Evolutionary conservation across 2,113 vertebrate genomes (phyloP), one percentile per base, ranked within the genome.

Genomic region (Psittacula cyanocephala): DNA sequence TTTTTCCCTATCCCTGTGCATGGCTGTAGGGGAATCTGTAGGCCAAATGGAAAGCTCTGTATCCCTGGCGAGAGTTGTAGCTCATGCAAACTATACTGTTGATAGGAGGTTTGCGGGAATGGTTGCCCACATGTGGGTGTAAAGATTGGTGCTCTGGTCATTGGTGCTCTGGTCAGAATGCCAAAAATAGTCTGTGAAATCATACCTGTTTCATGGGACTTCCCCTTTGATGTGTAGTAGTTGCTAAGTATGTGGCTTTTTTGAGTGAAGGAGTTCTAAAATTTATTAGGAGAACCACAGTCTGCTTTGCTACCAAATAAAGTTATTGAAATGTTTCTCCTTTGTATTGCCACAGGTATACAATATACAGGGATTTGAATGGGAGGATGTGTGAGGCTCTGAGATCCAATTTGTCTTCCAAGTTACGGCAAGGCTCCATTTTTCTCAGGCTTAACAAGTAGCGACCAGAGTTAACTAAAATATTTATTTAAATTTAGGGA

Each of bases 401-500:
- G 86, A 92, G 65, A 64, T 91, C 72, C 22, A 60, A 9, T 92
- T 90, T 88, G 49, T 76, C 82, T 71, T 86, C 41, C 67, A 82
- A 44, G 17, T 64, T 86, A 29, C 2, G 7, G 52, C 72, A 75
- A 68, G 69, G 57, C 65, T 86, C 52, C 7, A 3, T 93, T 96
- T 90, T 91, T 76, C 52, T 69, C 77, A 49, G 70, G 25, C 86
- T 81, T 91, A 81, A 84, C 44, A 62, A 93, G 62, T 47, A 71
- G 64, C 7, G 15, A 39, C 88, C 64, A 5, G 44, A 37, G 67
- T 93, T 91, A 59, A 65, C 67, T 91, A 41, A 96, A 88, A 91
- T 96, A 75, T 65, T 88, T 86, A 47, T 87, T 95, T 93, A 59
- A 81, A 79, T 93, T 60, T 89, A 52, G 37, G 25, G 72, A 55